Conservation (phyloP, 2,888 invertebrate species). For the Gerosis bhagava region DNA sequence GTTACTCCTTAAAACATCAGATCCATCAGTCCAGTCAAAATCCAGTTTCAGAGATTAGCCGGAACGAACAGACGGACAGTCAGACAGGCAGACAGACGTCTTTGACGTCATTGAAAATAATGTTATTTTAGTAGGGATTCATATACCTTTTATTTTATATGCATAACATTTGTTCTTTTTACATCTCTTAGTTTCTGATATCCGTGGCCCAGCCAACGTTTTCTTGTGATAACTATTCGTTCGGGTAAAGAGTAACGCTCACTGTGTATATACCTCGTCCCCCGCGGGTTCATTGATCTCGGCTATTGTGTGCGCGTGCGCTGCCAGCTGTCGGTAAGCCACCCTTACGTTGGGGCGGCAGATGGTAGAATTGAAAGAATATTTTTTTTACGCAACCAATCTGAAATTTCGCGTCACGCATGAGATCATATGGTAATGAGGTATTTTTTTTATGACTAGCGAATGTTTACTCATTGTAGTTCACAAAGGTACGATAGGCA, state of each 20-base stretch:
- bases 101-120: too few relatives aligned
- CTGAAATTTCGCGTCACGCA: slow-evolving; percentile 41
- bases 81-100: too few relatives aligned
- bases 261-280: slow-evolving; percentile 1
- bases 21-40: too few relatives aligned
- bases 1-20: too few relatives aligned
- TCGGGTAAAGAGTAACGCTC: slow-evolving; percentile 24
- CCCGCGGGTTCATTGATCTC: slow-evolving; percentile 74
- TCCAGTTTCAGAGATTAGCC: too few relatives aligned
- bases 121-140: too few relatives aligned
- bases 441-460: slow-evolving; percentile 6
- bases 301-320: slow-evolving; percentile 75
- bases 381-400: slow-evolving; percentile 42
- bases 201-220: too few relatives aligned
- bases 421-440: slow-evolving; percentile 30
- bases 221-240: slow-evolving; percentile 22
- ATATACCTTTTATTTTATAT: too few relatives aligned
- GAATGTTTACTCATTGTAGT: slow-evolving; percentile 3
- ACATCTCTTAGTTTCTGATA: too few relatives aligned
- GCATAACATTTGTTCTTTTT: too few relatives aligned
- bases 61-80: too few relatives aligned
- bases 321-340: slow-evolving; percentile 64
- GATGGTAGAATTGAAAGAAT: slow-evolving; percentile 55
- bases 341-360: slow-evolving; percentile 56
- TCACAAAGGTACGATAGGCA: neutral